Evolutionary conservation across 2,113 vertebrate genomes (phyloP).

Genomic region (Crypturellus undulatus): DNA sequence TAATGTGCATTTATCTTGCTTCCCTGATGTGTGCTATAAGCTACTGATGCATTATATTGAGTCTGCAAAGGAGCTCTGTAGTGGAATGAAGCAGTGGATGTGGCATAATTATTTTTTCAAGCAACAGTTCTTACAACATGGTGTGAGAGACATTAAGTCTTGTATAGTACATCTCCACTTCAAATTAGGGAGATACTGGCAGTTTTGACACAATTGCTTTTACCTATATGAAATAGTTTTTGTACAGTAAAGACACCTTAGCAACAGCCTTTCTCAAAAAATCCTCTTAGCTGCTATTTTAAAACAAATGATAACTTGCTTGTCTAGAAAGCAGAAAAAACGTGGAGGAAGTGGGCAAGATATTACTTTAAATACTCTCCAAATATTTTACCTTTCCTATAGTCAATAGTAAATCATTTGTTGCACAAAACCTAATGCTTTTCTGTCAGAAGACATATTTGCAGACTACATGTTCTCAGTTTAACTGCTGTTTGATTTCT

Average conservation of each 20-base stretch:
- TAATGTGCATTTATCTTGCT: neutral
- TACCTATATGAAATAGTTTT: rapidly evolving
- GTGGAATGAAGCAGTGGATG: neutral
- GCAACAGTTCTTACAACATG: neutral
- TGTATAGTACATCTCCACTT: neutral
- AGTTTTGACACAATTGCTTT: neutral
- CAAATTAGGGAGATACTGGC: neutral
- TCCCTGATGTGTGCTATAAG: neutral
- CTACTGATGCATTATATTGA: neutral
- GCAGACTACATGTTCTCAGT: neutral
- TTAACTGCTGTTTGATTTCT: neutral
- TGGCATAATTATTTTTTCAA: neutral
- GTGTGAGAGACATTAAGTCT: neutral
- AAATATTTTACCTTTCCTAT: neutral
- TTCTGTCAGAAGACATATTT: neutral
- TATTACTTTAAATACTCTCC: neutral
- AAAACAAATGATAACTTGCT: neutral
- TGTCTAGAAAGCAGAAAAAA: neutral
- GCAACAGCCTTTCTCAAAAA: neutral
- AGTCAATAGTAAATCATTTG: neutral
- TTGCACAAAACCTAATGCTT: neutral
- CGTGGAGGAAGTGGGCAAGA: neutral
- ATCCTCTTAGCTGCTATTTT: neutral
- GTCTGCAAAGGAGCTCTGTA: neutral
- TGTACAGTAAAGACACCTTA: neutral